Percentiles rank a stretch among this genome's conserved stretches.
Conservation (phyloP, 2,113 vertebrate species). For the Zapornia atra region DNA sequence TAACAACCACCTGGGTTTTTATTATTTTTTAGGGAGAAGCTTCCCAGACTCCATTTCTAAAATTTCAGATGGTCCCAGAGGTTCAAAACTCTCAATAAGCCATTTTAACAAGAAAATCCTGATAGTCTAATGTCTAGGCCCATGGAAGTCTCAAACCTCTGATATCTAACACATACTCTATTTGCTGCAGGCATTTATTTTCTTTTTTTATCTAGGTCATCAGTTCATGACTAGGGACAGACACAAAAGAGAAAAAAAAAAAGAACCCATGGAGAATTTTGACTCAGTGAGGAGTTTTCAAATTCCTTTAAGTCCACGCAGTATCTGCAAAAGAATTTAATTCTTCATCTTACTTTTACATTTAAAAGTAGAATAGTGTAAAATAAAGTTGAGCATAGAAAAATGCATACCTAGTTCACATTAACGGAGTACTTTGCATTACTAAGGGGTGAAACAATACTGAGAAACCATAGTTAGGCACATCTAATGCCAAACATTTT, state of each 20-base stretch:
- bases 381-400: neutral
- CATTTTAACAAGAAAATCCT: slow-evolving; percentile 44
- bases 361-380: neutral
- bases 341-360: neutral
- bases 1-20: slow-evolving; percentile 33
- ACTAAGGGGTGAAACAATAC: neutral
- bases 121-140: slow-evolving; percentile 4
- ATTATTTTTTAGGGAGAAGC: slow-evolving; percentile 19
- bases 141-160: slow-evolving; percentile 28
- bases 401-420: neutral
- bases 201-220: slow-evolving; percentile 56
- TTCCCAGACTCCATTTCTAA: slow-evolving; percentile 23
- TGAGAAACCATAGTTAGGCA: neutral
- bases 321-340: neutral
- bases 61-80: slow-evolving; percentile 37
- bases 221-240: slow-evolving; percentile 53
- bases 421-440: neutral
- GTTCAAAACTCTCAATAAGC: slow-evolving; percentile 39
- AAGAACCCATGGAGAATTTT: neutral
- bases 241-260: neutral
- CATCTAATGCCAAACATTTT: neutral
- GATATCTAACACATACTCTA: slow-evolving; percentile 8
- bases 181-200: slow-evolving; percentile 59
- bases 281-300: slow-evolving; percentile 4
- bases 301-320: neutral